These are phyloP conservation scores for Dryocosmus kuriphilus DNA, from an alignment of 2,888 invertebrate genomes.

Conservation along the genomic window DNA sequence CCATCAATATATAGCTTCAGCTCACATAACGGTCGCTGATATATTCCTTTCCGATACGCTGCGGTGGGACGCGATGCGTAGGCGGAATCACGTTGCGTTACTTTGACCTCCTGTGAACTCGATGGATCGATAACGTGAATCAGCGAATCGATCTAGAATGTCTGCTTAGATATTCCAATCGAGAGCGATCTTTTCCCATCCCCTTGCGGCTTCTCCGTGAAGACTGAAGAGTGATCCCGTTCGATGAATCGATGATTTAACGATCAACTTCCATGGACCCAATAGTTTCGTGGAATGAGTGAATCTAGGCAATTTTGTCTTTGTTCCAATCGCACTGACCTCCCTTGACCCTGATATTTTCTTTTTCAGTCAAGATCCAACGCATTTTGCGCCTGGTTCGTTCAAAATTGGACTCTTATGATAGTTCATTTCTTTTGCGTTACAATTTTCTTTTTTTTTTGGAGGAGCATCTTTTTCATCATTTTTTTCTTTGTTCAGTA, in stretches of 20 bases:
- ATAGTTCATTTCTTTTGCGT: no score
- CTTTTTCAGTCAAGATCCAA: no score
- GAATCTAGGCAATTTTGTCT: not conserved
- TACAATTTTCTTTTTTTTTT: no score
- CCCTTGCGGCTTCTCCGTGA: conserved; percentile 1
- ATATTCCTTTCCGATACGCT: conserved; percentile 57
- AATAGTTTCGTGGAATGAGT: not conserved
- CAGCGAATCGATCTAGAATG: conserved; percentile 63
- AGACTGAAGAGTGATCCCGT: conserved; percentile 17
- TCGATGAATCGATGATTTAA: not conserved
- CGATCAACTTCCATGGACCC: not conserved
- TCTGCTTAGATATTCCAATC: conserved; percentile 56
- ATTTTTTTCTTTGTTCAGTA: no score
- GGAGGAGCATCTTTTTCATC: no score
- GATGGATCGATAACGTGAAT: conserved; percentile 64
- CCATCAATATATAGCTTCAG: not conserved
- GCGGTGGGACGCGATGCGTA: conserved; percentile 57
- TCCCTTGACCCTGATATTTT: no score
- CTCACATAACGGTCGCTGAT: conserved; percentile 60
- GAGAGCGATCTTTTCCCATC: conserved; percentile 28
- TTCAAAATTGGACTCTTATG: no score
- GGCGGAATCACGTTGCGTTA: conserved; percentile 65
- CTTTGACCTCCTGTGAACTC: conserved; percentile 66
- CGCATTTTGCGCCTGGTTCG: no score
- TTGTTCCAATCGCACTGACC: not conserved